Evolutionary conservation across 2,888 invertebrate genomes (phyloP).

Genomic region (Limnephilus marmoratus): DNA sequence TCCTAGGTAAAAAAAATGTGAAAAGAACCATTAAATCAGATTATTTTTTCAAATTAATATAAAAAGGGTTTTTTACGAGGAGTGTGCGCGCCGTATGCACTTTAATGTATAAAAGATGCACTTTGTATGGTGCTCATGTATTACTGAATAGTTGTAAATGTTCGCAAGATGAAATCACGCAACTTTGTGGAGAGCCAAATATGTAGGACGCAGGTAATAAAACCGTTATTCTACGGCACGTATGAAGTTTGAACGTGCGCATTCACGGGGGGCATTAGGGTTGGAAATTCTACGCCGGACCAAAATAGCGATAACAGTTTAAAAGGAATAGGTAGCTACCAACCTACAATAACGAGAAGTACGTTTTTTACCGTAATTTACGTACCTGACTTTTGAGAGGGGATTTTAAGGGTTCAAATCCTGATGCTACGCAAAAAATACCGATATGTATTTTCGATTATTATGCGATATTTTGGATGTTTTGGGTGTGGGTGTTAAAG

Average conservation of each 20-base stretch:
- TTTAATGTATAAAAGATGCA: conserved; percentile 7
- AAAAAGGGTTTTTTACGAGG: background rate
- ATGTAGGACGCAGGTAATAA: conserved; percentile 24
- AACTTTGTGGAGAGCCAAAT: conserved; percentile 5
- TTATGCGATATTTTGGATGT: too few species aligned
- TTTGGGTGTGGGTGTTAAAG: background rate
- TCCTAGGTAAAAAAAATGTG: too few species aligned
- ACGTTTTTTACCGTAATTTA: background rate
- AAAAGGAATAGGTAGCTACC: background rate
- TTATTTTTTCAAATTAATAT: background rate
- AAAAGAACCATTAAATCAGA: too few species aligned
- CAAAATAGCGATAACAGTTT: background rate
- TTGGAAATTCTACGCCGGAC: background rate
- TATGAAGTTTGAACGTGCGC: background rate
- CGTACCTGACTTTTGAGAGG: background rate
- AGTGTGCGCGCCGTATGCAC: background rate
- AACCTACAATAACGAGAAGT: background rate
- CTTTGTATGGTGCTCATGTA: background rate
- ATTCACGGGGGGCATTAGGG: background rate
- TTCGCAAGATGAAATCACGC: conserved; percentile 11
- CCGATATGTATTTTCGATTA: background rate
- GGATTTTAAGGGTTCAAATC: background rate
- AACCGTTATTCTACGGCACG: background rate
- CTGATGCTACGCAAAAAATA: background rate
- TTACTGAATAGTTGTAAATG: background rate